phyloP scores from a whole-genome alignment of 2,113 vertebrate genomes.

The Elanoides forficatus region DNA sequence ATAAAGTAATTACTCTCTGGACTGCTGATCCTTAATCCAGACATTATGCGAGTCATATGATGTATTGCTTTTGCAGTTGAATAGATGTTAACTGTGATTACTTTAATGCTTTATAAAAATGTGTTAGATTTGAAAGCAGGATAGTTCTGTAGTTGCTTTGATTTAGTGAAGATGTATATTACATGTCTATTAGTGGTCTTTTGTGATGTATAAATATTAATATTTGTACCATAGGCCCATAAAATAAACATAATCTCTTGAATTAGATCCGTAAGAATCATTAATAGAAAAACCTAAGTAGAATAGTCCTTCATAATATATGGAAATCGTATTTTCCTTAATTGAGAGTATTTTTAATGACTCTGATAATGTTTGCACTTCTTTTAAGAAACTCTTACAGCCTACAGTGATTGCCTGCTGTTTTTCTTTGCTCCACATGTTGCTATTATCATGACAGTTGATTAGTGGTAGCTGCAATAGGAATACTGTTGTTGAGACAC shows the following conservation, averaged over 20 bases:
- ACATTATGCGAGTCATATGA: not conserved
- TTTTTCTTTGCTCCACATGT: not conserved
- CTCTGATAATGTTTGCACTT: not conserved
- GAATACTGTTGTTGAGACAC: not conserved
- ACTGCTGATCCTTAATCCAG: not conserved
- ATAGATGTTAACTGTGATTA: not conserved
- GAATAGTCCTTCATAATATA: not conserved
- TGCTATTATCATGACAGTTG: not conserved
- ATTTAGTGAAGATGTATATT: not conserved
- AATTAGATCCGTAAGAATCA: not conserved
- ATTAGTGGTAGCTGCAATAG: not conserved
- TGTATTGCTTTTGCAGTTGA: not conserved
- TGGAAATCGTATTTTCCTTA: not conserved
- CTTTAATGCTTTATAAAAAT: not conserved
- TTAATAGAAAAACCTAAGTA: not conserved
- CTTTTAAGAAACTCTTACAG: not conserved
- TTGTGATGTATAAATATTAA: not conserved
- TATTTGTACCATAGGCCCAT: not conserved
- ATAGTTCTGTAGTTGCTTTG: not conserved
- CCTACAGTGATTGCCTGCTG: not conserved
- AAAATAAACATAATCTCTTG: not conserved
- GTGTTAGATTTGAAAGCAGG: not conserved
- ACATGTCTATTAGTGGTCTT: not conserved
- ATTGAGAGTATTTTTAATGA: not conserved
- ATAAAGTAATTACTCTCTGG: not conserved